Percentiles rank a stretch among this genome's conserved stretches.
Evolutionary conservation across 2,113 vertebrate species (phyloP).

Genomic region (Paramormyrops kingsleyae): DNA sequence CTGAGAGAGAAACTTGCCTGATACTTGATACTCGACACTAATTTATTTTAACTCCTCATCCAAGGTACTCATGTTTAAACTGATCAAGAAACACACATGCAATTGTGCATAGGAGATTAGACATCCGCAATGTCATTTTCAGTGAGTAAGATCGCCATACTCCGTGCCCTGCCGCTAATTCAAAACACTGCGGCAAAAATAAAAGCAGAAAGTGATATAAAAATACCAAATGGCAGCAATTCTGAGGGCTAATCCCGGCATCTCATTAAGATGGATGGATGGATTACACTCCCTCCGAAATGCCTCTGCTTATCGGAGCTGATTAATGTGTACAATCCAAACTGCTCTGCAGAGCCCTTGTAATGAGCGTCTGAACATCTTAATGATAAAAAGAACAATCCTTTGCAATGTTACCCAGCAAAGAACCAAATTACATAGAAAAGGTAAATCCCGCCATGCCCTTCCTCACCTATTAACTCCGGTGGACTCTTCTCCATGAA

Average conservation of each 20-base stretch:
- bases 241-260: neutral
- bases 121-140: neutral
- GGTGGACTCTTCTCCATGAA: conserved; percentile 87
- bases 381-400: neutral
- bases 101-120: neutral
- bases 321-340: neutral
- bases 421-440: neutral
- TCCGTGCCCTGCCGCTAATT: neutral
- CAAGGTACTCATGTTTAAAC: neutral
- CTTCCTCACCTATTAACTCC: conserved; percentile 79
- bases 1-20: neutral
- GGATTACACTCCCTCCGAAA: neutral
- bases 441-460: neutral
- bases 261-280: neutral
- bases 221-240: neutral
- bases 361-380: neutral
- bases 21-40: neutral
- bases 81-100: neutral
- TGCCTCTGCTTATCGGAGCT: neutral
- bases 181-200: neutral
- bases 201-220: neutral
- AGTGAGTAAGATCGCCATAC: neutral
- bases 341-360: neutral
- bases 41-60: neutral
- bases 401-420: neutral